These are phyloP conservation scores for Pachydiplax longipennis DNA, from an alignment of 2,888 invertebrate species.

Conservation along the genomic window DNA sequence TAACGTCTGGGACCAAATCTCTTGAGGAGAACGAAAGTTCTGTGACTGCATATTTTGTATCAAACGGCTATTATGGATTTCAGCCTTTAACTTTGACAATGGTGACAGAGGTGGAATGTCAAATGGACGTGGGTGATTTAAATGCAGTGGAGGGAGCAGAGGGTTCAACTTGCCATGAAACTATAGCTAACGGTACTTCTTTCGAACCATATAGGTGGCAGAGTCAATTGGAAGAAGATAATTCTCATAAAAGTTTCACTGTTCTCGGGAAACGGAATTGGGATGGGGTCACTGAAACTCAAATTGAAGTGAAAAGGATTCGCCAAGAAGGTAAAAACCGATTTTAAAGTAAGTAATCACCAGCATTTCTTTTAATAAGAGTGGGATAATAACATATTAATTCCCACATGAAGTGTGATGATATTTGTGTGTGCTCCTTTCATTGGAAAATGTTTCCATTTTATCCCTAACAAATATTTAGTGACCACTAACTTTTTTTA, in stretches of 20 bases:
- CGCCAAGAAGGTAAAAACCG: not conserved
- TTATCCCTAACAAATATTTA: not conserved
- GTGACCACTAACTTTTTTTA: too few relatives aligned
- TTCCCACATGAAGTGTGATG: not conserved
- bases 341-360: not conserved
- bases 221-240: not conserved
- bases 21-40: not conserved
- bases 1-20: not conserved
- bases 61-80: slow-evolving; percentile 38
- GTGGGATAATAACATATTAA: not conserved
- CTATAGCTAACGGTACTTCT: slow-evolving; percentile 33
- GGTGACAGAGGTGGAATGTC: slow-evolving; percentile 40
- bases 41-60: slow-evolving; percentile 23
- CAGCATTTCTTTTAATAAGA: not conserved
- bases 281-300: not conserved
- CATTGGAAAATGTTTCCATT: not conserved
- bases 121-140: slow-evolving; percentile 40
- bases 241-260: slow-evolving; percentile 17
- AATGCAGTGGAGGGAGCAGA: slow-evolving; percentile 38
- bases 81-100: slow-evolving; percentile 25
- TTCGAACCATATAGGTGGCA: slow-evolving; percentile 44
- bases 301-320: slow-evolving; percentile 26
- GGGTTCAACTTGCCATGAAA: slow-evolving; percentile 40
- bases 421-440: too few relatives aligned
- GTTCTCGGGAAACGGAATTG: slow-evolving; percentile 34